Base-by-base conservation (phyloP, 2,797 vertebrate genomes). In the Sebastes itinus region DNA sequence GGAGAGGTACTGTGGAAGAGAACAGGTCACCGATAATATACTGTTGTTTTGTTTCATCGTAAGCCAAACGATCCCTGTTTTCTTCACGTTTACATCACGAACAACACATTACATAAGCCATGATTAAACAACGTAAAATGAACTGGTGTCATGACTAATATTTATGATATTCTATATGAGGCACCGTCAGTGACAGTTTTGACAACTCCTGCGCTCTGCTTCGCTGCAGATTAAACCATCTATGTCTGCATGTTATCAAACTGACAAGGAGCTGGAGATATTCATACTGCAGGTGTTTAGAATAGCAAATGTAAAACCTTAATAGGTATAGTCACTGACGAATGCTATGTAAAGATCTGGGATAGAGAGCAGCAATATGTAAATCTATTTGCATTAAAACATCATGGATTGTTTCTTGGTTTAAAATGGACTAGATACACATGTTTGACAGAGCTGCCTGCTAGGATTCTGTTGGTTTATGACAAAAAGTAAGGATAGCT, bases 201-300 rank as follows among this genome's bases (percentile, higher is more conserved):
- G 83, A 83, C 82, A 86, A 42, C 38, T 79, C 61, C 42, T 20
- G 59, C 5, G 49, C 54, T 75, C 14, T 73, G 71, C 85, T 65
- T 70, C 5, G 3, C 23, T 68, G 67, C 75, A 79, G 70, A 81
- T 80, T 67, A 85, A 87, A 87, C 82, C 61, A 76, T 75, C 59
- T 64, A 3, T 14, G 62, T 49, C 75, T 63, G 18, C 33, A 69
- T 62, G 74, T 72, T 83, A 49, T 82, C 61, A 75, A 63, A 62
- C 18, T 85, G 82, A 83, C 80, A 78, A 46, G 55, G 38, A 23
- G 25, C 77, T 61, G 46, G 56, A 75, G 28, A 49, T 49, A 20
- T 54, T 74, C 46, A 38, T 59, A 52, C 6, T 33, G 42, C 46
- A 74, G 68, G 52, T 80, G 61, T 77, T 73, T 22, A 69, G 14